phyloP scores from a whole-genome alignment of 1,140 invertebrate genomes.

The Coptotermes formosanus region DNA sequence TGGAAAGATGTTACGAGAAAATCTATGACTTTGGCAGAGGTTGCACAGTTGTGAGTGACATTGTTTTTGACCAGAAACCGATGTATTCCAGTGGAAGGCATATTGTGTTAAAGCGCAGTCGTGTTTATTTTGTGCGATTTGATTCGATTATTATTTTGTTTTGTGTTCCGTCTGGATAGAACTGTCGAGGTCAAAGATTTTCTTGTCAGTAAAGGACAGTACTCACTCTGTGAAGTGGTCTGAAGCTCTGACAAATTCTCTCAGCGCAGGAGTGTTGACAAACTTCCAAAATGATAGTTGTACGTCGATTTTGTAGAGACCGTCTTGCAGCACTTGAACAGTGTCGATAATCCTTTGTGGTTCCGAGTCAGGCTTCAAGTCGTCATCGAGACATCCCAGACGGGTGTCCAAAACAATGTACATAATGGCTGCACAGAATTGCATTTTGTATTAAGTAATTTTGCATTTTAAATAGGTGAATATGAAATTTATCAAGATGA shows the following conservation, averaged over 20 bases:
- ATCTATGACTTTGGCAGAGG: too few relatives aligned
- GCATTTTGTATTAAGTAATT: too few relatives aligned
- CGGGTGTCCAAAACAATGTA: slow-evolving; percentile 48
- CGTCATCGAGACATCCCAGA: slow-evolving; percentile 44
- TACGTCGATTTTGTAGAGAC: slow-evolving; percentile 1
- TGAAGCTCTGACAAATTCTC: slow-evolving; percentile 9
- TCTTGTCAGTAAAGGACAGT: neutral
- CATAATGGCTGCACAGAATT: slow-evolving; percentile 37
- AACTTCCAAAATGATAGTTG: slow-evolving; percentile 28
- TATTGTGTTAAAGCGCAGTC: too few relatives aligned
- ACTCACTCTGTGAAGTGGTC: slow-evolving; percentile 26
- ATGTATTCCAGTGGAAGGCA: too few relatives aligned
- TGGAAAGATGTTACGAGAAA: too few relatives aligned
- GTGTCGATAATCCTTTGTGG: slow-evolving; percentile 43
- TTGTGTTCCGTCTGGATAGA: too few relatives aligned
- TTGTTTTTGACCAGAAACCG: too few relatives aligned
- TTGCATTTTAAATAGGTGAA: too few relatives aligned
- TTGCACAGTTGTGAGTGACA: too few relatives aligned
- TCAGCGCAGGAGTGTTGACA: slow-evolving; percentile 28
- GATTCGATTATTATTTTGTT: too few relatives aligned
- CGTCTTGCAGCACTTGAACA: slow-evolving; percentile 23
- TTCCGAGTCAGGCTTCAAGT: slow-evolving; percentile 39
- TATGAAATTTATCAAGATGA: too few relatives aligned
- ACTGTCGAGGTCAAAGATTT: neutral
- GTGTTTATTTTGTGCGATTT: too few relatives aligned